Conservation (phyloP, 37 sponge, comb jelly and placozoan species). For the Ianthella basta region DNA sequence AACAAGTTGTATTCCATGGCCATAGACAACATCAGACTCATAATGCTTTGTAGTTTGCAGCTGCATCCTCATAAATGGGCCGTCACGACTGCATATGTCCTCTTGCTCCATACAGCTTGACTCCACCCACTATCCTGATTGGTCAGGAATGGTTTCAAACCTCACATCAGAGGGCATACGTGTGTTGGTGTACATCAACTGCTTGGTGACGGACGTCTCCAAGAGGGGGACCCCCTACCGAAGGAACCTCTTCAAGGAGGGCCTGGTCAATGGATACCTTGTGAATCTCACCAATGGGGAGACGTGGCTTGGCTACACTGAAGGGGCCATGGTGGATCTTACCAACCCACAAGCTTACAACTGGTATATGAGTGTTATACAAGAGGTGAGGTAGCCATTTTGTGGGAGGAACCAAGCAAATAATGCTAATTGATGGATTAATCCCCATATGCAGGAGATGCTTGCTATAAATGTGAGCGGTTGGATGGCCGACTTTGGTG, state of each 20-base stretch:
- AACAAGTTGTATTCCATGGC: background rate
- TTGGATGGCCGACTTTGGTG: conserved; percentile 87
- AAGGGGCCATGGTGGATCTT: conserved; percentile 63
- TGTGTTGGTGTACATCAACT: conserved; percentile 71
- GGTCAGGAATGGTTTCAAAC: conserved; percentile 42
- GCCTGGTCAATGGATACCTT: conserved; percentile 55
- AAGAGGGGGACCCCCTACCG: conserved; percentile 71
- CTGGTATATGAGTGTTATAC: conserved; percentile 71
- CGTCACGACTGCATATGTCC: too few relatives aligned
- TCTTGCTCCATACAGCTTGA: conserved; percentile 66
- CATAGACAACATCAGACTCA: background rate
- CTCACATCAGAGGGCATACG: conserved; percentile 46
- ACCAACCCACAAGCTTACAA: conserved; percentile 67
- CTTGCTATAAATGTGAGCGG: conserved; percentile 72
- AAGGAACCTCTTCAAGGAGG: conserved; percentile 79
- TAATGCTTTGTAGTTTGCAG: background rate
- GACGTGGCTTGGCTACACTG: conserved; percentile 75
- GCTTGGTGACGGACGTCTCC: conserved; percentile 56
- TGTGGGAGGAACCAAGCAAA: conserved; percentile 1
- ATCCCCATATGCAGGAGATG: conserved; percentile 76
- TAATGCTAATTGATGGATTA: too few relatives aligned
- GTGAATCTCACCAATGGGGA: conserved; percentile 47
- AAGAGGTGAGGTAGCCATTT: conserved; percentile 32
- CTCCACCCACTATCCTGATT: conserved; percentile 70
- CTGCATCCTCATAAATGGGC: too few relatives aligned